Base-by-base conservation (phyloP, 2,113 vertebrate genomes). In the Zosterops borbonicus region DNA sequence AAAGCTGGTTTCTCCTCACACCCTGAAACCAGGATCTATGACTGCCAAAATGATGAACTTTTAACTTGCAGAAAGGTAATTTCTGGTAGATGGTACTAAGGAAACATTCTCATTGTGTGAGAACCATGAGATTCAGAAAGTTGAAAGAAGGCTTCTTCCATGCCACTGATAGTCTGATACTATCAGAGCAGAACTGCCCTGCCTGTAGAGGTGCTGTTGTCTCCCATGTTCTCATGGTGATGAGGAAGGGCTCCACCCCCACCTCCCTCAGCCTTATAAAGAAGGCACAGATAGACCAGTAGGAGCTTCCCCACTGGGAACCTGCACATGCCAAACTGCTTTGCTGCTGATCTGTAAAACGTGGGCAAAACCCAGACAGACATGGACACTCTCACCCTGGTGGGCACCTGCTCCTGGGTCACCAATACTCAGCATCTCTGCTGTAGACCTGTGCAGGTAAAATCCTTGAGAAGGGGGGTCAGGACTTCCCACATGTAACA, bases 331-430 rank as follows among this genome's bases (percentile, higher is more conserved):
- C 28, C 10, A 49, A 50, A 22, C 10, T 69, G 56, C 6, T 79
- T 83, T 79, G 50, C 55, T 60, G 33, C 46, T 83, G 76, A n/a
- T 5, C 16, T 60, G 33, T 65, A 52, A 86, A 47, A 55, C 0
- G 0, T n/a, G 46, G 24, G 16, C 58, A 76, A 33, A 67, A n/a
- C 25, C 44, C 46, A 60, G 24, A 55, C 9, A 83, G 46, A 71
- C 56, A 37, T 0, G 0, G 55, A 17, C 28, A 29, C n/a, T 13
- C 63, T 67, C 4, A 4, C 20, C 13, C 9, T 0, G 1, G 21
- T 25, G 33, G 33, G 31, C 14, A 31, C 12, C 22, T 0, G 0
- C 42, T 71, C 52, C 64, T 35, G 37, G 11, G 6, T 73, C 12
- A 1, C 20, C 47, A 67, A 16, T 15, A 50, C 24, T 35, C 59